A percentile compares a stretch with the other conserved stretches of the same genome.
Conservation (phyloP, 2,888 invertebrate genomes). For the Syrphus vitripennis region DNA sequence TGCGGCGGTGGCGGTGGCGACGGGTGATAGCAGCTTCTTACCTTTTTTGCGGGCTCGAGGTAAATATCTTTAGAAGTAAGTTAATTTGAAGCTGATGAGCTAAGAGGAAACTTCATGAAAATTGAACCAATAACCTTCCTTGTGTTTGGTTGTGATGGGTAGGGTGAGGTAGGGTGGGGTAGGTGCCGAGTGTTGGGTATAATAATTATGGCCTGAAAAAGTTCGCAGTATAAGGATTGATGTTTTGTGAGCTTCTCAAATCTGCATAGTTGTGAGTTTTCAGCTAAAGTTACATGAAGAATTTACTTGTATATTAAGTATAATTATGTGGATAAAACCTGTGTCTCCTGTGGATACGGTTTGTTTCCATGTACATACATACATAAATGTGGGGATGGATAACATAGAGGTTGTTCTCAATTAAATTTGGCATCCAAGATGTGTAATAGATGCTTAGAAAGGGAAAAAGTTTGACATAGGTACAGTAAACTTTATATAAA, state of each 20-base stretch:
- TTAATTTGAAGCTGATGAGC: conserved; percentile 64
- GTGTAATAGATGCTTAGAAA: background rate
- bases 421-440: conserved; percentile 20
- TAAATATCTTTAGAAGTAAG: conserved; percentile 57
- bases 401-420: conserved; percentile 36
- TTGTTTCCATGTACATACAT: too few relatives aligned
- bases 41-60: conserved; percentile 11
- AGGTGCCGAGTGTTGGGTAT: background rate
- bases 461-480: background rate
- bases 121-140: conserved; percentile 11
- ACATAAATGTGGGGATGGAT: too few relatives aligned
- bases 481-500: too few relatives aligned
- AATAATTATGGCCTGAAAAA: conserved; percentile 10
- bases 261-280: conserved; percentile 27
- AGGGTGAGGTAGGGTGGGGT: background rate
- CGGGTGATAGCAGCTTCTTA: too few relatives aligned
- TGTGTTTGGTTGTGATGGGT: background rate
- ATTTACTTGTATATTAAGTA: conserved; percentile 29
- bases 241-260: background rate
- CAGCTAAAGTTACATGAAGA: conserved; percentile 39
- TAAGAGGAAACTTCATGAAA: conserved; percentile 55
- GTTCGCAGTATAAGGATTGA: conserved; percentile 11
- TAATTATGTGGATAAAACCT: conserved; percentile 34
- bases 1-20: background rate
- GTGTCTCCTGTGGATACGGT: background rate